Evolutionary conservation across 2,113 vertebrate genomes (phyloP), one percentile per base, ranked within the genome.

Genomic region (Solea solea): DNA sequence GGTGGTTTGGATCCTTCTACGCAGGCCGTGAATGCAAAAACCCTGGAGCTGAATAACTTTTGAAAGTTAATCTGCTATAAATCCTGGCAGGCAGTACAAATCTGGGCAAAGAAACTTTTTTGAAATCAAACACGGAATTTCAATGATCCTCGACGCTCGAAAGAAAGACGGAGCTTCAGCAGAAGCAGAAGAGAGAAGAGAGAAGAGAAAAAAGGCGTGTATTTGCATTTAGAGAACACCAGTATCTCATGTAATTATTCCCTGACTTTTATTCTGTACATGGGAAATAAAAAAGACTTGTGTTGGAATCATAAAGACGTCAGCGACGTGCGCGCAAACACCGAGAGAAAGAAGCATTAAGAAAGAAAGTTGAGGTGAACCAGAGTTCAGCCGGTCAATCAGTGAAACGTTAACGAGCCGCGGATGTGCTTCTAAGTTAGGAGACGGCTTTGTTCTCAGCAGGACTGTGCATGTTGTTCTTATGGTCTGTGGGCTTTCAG

Each of bases 51-150:
- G 85, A 89, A 89, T 90, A 85, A 83, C 86, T 86, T 79, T 83
- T 82, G 75, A 86, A 89, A 91, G 72, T 84, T 88, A 91, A 92
- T 90, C 83, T 82, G 83, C 76, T 80, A 66, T 76, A 88, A 87
- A 89, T 90, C 90, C 86, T 78, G 61, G 72, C 82, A 74, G 82
- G 74, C 77, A 63, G 72, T 73, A 78, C 57, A 86, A 84, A 87
- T 90, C 86, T 76, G 69, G 52, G 66, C 83, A 69, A 82, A 86
- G 64, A 71, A 86, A 88, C 83, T 83, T 76, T 83, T 76, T 74
- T 82, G 52, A 77, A 88, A 88, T 84, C 78, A 82, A 86, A 88
- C 68, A 67, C 44, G 4, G 77, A 88, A 86, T 82, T 82, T 74
- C 68, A 87, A 83, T 82, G 71, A 85, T 78, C 14, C 57, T 64